phyloP scores from a whole-genome alignment of 2,797 vertebrate genomes.

The Capromys pilorides region DNA sequence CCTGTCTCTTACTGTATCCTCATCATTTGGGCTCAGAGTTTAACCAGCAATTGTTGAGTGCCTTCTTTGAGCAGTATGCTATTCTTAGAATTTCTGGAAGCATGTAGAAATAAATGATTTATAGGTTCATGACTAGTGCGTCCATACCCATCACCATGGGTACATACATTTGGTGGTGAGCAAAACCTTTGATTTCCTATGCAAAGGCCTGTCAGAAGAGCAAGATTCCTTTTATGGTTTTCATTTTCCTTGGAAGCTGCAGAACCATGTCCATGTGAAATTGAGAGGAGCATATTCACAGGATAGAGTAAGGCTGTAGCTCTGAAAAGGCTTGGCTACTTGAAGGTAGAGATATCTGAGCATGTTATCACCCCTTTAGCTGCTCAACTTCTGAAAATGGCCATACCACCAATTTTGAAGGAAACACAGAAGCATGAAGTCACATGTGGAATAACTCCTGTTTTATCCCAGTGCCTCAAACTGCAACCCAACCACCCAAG shows the following conservation, averaged over 20 bases:
- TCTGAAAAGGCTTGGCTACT: not conserved
- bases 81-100: not conserved
- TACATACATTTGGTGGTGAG: not conserved
- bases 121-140: not conserved
- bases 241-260: not conserved
- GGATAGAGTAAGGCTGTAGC: not conserved
- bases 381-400: not conserved
- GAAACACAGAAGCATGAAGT: not conserved
- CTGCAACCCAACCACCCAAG: not conserved
- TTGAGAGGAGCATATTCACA: not conserved
- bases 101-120: conserved; percentile 35
- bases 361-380: not conserved
- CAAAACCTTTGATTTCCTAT: not conserved
- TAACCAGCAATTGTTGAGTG: not conserved
- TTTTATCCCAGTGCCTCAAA: conserved; percentile 2
- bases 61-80: conserved; percentile 4
- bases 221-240: not conserved
- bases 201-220: not conserved
- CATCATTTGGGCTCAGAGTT: not conserved
- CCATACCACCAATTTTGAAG: not conserved
- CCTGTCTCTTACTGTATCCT: not conserved
- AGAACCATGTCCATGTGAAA: not conserved
- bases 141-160: not conserved
- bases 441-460: not conserved
- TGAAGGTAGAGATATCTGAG: not conserved